Percentiles rank a stretch among this genome's conserved stretches.
These are phyloP conservation scores for Paedocypris micromegethes DNA, from an alignment of 2,797 vertebrate genomes.

Conservation along the genomic window DNA sequence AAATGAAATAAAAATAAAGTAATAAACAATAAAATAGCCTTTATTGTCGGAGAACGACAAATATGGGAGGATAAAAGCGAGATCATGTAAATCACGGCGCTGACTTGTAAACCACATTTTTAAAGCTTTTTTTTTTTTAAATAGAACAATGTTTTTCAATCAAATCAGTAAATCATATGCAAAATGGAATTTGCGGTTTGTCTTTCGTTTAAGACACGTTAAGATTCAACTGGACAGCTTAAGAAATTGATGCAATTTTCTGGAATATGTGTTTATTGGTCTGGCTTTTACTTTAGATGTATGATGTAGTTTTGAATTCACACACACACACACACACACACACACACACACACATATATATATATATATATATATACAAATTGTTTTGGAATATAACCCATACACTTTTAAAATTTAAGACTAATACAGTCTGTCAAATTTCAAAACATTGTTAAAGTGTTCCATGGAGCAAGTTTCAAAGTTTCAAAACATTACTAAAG, in stretches of 20 bases:
- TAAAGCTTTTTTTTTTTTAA: background rate
- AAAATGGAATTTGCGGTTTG: no score
- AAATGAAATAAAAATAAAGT: slow-evolving; percentile 36
- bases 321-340: no score
- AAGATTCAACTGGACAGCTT: slow-evolving; percentile 35
- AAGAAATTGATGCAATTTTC: slow-evolving; percentile 40
- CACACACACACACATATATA: no score
- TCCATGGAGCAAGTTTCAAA: no score
- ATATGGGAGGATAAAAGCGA: slow-evolving; percentile 24
- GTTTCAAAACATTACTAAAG: no score
- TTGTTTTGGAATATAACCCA: no score
- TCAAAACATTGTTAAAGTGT: no score
- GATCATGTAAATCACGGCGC: slow-evolving; percentile 28
- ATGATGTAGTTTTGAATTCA: slow-evolving; percentile 33
- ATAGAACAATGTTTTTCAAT: slow-evolving; percentile 21
- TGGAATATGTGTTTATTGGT: slow-evolving; percentile 40
- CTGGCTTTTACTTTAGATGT: slow-evolving; percentile 36
- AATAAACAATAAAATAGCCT: slow-evolving; percentile 38
- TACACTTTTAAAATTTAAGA: no score
- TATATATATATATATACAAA: no score
- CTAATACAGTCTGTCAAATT: no score
- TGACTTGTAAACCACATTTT: slow-evolving; percentile 9
- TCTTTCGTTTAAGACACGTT: slow-evolving; percentile 1
- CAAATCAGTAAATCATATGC: slow-evolving; percentile 30
- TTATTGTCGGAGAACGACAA: slow-evolving; percentile 24